phyloP scores from a whole-genome alignment of 2,888 invertebrate genomes.

The Eudasyphora cyanicolor region DNA sequence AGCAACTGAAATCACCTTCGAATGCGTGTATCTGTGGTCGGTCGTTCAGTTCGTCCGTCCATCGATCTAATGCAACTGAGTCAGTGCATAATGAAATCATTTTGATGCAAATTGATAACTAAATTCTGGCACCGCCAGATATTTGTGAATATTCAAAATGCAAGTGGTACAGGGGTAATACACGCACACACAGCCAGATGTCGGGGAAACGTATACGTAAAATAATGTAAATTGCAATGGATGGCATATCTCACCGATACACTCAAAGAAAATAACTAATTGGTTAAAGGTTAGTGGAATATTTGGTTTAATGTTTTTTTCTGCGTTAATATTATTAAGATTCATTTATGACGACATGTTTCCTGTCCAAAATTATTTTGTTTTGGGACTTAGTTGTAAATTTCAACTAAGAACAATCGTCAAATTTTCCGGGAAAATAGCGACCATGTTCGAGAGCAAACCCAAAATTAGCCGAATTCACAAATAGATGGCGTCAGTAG shows the following conservation, averaged over 20 bases:
- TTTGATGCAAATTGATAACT: conserved; percentile 56
- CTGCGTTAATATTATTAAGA: too few species aligned
- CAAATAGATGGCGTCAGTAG: too few species aligned
- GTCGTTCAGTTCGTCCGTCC: too few species aligned
- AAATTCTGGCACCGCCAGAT: conserved; percentile 20
- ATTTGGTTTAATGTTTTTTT: too few species aligned
- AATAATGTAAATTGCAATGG: conserved; percentile 55
- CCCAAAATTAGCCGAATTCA: too few species aligned
- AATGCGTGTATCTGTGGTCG: too few species aligned
- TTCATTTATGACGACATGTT: too few species aligned
- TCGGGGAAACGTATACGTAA: conserved; percentile 1
- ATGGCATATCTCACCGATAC: conserved; percentile 1
- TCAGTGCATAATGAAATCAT: conserved; percentile 37
- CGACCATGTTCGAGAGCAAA: too few species aligned
- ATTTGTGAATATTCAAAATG: conserved; percentile 41
- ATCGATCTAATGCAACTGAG: neutral
- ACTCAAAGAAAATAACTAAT: neutral
- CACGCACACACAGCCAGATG: neutral
- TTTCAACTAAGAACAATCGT: too few species aligned
- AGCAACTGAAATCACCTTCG: neutral
- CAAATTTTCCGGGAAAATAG: too few species aligned
- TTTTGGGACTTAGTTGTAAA: too few species aligned
- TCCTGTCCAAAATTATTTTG: too few species aligned
- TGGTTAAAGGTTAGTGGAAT: neutral
- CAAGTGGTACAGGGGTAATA: neutral